phyloP scores from a whole-genome alignment of 2,888 invertebrate species.

The Ryuthela nishihirai region DNA sequence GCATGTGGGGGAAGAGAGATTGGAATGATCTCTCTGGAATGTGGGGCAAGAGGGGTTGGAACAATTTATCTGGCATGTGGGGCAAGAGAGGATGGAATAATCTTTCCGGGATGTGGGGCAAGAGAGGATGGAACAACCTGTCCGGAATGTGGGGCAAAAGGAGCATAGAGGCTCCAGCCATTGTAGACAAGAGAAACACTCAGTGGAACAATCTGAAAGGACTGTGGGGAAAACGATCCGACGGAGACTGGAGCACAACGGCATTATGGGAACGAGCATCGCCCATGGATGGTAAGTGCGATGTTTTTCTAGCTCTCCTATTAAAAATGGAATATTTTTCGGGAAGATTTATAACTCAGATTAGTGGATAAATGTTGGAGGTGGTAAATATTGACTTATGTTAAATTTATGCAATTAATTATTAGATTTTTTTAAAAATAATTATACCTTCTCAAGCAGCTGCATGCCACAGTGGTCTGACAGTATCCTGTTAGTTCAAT shows the following conservation, averaged over 20 bases:
- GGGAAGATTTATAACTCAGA: too few species aligned
- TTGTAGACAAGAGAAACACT: slow-evolving; percentile 26
- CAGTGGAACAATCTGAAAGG: slow-evolving; percentile 67
- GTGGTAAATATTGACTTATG: too few species aligned
- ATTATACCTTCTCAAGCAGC: too few species aligned
- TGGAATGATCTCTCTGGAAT: slow-evolving; percentile 38
- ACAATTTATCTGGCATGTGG: slow-evolving; percentile 30
- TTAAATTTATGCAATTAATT: too few species aligned
- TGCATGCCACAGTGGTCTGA: too few species aligned
- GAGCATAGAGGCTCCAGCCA: slow-evolving; percentile 49
- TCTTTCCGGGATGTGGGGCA: slow-evolving; percentile 22
- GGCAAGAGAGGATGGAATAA: slow-evolving; percentile 29
- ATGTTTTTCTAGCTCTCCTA: too few species aligned
- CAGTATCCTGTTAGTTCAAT: too few species aligned
- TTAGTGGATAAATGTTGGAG: too few species aligned
- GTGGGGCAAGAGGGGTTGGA: slow-evolving; percentile 48
- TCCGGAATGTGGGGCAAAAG: slow-evolving; percentile 57
- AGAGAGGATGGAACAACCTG: slow-evolving; percentile 34
- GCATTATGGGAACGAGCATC: slow-evolving; percentile 52
- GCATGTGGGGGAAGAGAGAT: slow-evolving; percentile 47
- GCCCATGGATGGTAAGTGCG: slow-evolving; percentile 16
- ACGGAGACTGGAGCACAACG: slow-evolving; percentile 56
- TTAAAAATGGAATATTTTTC: too few species aligned
- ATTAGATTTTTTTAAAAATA: too few species aligned
- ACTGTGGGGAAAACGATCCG: slow-evolving; percentile 71